Evolutionary conservation across 2,888 invertebrate genomes (phyloP).

Genomic region (Caradrina clavipalpis): DNA sequence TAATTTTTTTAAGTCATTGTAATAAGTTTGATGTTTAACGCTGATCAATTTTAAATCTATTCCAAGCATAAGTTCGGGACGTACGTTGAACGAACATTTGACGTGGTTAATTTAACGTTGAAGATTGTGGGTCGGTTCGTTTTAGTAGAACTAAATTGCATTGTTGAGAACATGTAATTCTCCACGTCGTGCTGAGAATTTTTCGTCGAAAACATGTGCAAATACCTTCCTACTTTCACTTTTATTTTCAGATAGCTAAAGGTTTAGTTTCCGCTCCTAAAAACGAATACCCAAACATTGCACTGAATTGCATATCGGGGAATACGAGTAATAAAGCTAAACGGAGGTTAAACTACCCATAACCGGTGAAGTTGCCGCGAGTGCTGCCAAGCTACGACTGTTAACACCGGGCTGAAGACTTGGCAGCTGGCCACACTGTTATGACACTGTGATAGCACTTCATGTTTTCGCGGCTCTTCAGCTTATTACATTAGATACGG

Average conservation of each 20-base stretch:
- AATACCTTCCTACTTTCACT: background rate
- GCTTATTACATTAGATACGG: conserved; percentile 13
- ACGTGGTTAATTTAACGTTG: too few relatives aligned
- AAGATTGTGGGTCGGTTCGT: too few relatives aligned
- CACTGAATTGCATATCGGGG: conserved; percentile 11
- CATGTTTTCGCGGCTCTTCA: conserved; percentile 24
- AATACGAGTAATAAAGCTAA: conserved; percentile 49
- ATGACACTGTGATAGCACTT: conserved; percentile 39
- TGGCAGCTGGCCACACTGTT: conserved; percentile 52
- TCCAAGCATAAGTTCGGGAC: too few relatives aligned
- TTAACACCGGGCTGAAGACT: conserved; percentile 51
- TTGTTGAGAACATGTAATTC: too few relatives aligned
- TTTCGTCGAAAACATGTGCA: background rate
- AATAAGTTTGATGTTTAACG: too few relatives aligned
- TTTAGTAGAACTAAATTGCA: too few relatives aligned
- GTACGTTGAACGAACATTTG: too few relatives aligned
- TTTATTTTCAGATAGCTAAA: background rate
- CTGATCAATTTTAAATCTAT: too few relatives aligned
- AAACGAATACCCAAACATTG: conserved; percentile 8
- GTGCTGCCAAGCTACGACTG: conserved; percentile 52
- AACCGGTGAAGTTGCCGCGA: conserved; percentile 47
- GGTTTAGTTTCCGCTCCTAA: background rate
- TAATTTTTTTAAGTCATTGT: too few relatives aligned
- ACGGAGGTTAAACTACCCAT: conserved; percentile 42
- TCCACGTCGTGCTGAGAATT: background rate